Percentiles rank a stretch among this genome's conserved stretches.
These are phyloP conservation scores for Xylocampa areola DNA, from an alignment of 2,888 invertebrate species.

Conservation along the genomic window DNA sequence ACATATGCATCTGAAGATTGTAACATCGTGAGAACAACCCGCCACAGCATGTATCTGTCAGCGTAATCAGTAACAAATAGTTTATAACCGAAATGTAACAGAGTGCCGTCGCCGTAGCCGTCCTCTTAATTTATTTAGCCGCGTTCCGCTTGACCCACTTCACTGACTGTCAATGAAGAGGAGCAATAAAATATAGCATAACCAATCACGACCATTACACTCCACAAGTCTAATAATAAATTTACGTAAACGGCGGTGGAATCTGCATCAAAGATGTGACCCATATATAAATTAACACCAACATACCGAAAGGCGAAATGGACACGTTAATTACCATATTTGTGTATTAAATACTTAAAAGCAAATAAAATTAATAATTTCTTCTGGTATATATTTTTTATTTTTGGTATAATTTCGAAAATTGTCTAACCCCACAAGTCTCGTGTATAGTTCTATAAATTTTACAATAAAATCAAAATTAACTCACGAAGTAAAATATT, in stretches of 20 bases:
- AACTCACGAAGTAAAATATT: conserved; percentile 22
- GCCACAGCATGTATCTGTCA: conserved; percentile 34
- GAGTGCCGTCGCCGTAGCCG: conserved; percentile 57
- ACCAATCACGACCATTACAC: conserved; percentile 59
- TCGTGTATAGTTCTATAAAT: too few relatives aligned
- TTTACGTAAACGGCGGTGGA: conserved; percentile 35
- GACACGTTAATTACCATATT: too few relatives aligned
- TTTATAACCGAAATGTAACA: conserved; percentile 43
- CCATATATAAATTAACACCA: background rate
- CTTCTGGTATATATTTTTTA: too few relatives aligned
- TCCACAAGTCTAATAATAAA: conserved; percentile 58
- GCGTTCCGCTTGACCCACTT: conserved; percentile 82
- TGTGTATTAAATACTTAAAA: too few relatives aligned
- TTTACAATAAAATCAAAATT: conserved; percentile 10
- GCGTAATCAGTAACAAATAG: conserved; percentile 58
- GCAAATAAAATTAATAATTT: too few relatives aligned
- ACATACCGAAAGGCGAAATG: background rate
- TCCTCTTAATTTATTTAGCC: conserved; percentile 78
- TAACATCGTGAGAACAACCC: conserved; percentile 35
- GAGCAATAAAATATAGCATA: conserved; percentile 76
- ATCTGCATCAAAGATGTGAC: conserved; percentile 15
- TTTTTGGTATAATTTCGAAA: too few relatives aligned
- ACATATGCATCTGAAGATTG: conserved; percentile 16
- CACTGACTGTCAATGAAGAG: conserved; percentile 74
- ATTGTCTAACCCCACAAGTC: too few relatives aligned